Base-by-base conservation (phyloP, 1,140 invertebrate species). In the Papilio aristodemus region DNA sequence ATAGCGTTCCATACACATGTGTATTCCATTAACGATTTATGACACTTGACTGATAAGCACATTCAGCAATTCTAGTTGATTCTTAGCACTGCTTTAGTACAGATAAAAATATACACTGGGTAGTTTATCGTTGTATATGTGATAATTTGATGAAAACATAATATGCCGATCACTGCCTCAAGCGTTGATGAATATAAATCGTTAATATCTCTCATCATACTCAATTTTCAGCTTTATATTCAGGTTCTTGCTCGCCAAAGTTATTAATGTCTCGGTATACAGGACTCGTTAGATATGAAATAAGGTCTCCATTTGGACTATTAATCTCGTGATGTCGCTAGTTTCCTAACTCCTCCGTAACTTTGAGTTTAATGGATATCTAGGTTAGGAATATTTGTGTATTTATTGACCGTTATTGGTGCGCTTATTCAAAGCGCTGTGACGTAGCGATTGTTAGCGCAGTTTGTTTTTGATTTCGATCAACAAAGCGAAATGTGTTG, bases 381-480 rank as follows among this genome's bases (percentile, higher is more conserved):
- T 19, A 54, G 22, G 46, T 54, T 25, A 54, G 17, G 43, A 54
- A 54, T 22, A 54, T 54, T 54, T 9, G 19, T 54, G 22, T 50
- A 66, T 46, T 32, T 41, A 66, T 46, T 66, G 63, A 32, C 63
- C n/a, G 22, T 46, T 27, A 66, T 43, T 32, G 41, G 62, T 46
- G n/a, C 8, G 59, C 14, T 32, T 41, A 66, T 66, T 66, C 41
- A 72, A 70, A 70, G 22, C n/a, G 13, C 71, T 68, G 19, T 71
- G 43, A 72, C 60, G 39, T 46, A 71, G 67, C 64, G 69, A 75
- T 75, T 70, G 69, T 71, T 64, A 71, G 68, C 67, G 60, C 69
- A 79, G 74, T 80, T 84, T 83, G 79, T 83, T 80, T 81, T 83
- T 81, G 81, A 86, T 84, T 85, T 77, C 70, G 75, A 67, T 60